Base-by-base conservation (phyloP, 64 coral and sea anemone genomes). In the Stichodactyla mertensii region DNA sequence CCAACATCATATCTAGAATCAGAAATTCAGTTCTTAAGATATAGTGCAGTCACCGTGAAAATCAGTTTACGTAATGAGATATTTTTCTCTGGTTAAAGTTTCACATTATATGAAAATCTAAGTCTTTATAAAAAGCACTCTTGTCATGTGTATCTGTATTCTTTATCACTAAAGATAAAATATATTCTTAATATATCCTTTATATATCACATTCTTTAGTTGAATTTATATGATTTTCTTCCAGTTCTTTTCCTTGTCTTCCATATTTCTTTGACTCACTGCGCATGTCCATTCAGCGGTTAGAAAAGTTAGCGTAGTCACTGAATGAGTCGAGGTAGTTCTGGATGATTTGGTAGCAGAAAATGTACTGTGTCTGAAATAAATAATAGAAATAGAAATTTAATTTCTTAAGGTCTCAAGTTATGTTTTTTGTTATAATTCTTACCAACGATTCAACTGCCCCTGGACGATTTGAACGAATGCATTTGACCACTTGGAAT, bases 241-340 rank as follows among this genome's bases (percentile, higher is more conserved):
- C 6, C 19, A 66, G 6, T 66, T 57, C 56, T 9, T 57, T 11
- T 57, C 56, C 56, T 11, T 9, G 14, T 2, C 56, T 57, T 57
- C 56, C 5, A n/a, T 2, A 18, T 66, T 66, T 5, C 6, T 6
- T 66, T 15, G 9, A 15, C 18, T 22, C 61, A 64, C 19, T 66
- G 62, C 19, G 62, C 62, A 66, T 66, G 62, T 66, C 6, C 62
- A 66, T 4, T 66, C 22, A 61, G 16, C 59, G 4, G 18, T 15
- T 15, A n/a, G 62, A n/a, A n/a, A 90, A 90, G 83, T 90, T 90
- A 1, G 89, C 61, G 55, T 90, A 90, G 83, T 90, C 89, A 64
- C 67, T 90, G 82, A 90, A 90, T 13, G 89, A 90, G 82, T 85
- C 89, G 77, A 90, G 51, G 82, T 90, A 90, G 13, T 57, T 85